Percentiles rank a stretch among this genome's conserved stretches.
These are phyloP conservation scores for Latrodectus elegans DNA, from an alignment of 2,888 invertebrate species.

Conservation along the genomic window DNA sequence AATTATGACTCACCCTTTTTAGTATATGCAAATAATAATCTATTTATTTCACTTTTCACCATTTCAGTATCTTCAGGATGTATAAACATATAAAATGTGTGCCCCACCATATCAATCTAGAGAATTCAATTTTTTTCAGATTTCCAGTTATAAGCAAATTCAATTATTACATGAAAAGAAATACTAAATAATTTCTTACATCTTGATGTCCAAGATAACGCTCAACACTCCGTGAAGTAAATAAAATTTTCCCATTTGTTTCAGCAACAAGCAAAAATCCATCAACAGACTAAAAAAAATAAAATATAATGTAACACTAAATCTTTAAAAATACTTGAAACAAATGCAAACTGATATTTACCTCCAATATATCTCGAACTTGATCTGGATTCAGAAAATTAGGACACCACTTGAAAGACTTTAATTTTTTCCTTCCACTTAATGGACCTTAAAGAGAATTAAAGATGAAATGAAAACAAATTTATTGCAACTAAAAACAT, in stretches of 20 bases:
- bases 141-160: no score
- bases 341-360: not conserved
- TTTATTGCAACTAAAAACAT: no score
- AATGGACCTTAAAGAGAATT: conserved; percentile 43
- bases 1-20: conserved; percentile 20
- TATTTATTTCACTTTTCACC: conserved; percentile 79
- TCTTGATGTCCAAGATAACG: conserved; percentile 89
- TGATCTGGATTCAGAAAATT: conserved; percentile 51
- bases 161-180: not conserved
- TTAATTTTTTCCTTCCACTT: conserved; percentile 40
- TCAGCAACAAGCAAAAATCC: conserved; percentile 88
- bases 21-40: conserved; percentile 19
- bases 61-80: conserved; percentile 86
- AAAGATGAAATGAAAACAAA: no score
- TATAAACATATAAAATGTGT: conserved; percentile 86
- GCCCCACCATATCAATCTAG: conserved; percentile 87
- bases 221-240: conserved; percentile 88
- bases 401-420: conserved; percentile 62
- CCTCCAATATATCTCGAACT: conserved; percentile 64
- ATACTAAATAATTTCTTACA: conserved; percentile 77
- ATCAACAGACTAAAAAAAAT: conserved; percentile 78
- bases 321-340: not conserved
- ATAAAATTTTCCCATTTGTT: conserved; percentile 87
- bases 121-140: conserved; percentile 6
- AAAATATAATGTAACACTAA: conserved; percentile 13